Evolutionary conservation across 2,797 vertebrate species (phyloP).

Genomic region (Pachyuromys duprasi): DNA sequence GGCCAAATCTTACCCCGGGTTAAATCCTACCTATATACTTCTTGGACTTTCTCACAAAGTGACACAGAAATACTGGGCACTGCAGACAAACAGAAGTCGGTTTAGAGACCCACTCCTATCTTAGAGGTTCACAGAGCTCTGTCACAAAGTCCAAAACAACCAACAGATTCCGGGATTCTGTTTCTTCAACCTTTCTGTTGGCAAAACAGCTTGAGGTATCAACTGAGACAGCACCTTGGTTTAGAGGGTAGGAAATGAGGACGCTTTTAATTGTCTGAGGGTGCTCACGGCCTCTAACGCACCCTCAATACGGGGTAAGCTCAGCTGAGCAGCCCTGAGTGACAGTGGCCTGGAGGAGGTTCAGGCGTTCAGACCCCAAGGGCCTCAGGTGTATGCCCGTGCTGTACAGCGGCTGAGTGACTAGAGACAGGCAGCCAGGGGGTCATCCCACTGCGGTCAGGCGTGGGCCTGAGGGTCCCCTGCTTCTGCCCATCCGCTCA

Average conservation of each 20-base stretch:
- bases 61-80: not conserved
- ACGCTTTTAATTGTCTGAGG: not conserved
- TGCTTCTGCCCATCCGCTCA: not conserved
- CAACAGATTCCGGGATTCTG: not conserved
- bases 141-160: not conserved
- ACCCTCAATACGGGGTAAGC: not conserved
- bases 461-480: too few relatives aligned
- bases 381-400: not conserved
- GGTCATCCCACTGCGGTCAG: rapidly evolving
- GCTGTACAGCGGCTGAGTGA: not conserved
- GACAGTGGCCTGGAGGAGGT: not conserved
- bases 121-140: rapidly evolving
- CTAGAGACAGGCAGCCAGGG: not conserved
- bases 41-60: not conserved
- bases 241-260: not conserved
- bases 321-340: not conserved
- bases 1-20: not conserved
- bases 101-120: not conserved
- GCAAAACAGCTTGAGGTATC: not conserved
- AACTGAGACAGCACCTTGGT: not conserved
- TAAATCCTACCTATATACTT: not conserved
- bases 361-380: not conserved
- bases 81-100: not conserved
- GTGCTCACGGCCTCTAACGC: not conserved
- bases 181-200: not conserved